Evolutionary conservation across 2,888 invertebrate genomes (phyloP), one percentile per base, ranked within the genome.

Genomic region (Coleophora deauratella): DNA sequence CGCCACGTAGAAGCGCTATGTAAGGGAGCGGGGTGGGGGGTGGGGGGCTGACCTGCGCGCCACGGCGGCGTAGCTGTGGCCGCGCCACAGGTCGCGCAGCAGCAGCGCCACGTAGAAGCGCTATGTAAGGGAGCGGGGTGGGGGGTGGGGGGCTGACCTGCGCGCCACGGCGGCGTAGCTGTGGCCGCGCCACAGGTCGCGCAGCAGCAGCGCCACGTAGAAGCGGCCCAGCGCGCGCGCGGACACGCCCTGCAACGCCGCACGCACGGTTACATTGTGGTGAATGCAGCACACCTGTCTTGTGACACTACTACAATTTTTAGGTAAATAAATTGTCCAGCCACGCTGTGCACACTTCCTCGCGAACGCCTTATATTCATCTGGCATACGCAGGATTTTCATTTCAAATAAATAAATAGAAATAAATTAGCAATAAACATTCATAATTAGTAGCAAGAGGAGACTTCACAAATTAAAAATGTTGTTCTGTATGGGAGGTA

Each of bases 21-120:
- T 57, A n/a, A 92, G 86, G 33, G 66, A 70, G 54, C 88, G 86
- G 0, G 90, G 72, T 7, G 91, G 78, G 54, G n/a, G n/a, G n/a
- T n/a, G n/a, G n/a, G n/a, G 6, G 28, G 57, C 72, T 64, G 41
- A 85, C 75, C 91, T 93, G 32, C 89, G 87, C 0, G 96, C 91
- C 0, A 95, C 91, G 14, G 21, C 3, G 71, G 0, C 91, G 87
- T 54, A 87, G 68, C 46, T 91, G n/a, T n/a, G n/a, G n/a, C n/a
- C 89, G 46, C 90, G 89, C 89, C 93, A 91, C 14, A 95, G 74
- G 52, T 96, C 94, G 55, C 92, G 88, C 46, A 98, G 76, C 81
- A 98, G 93, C 47, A 98, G 71, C 7, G 97, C 94, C 44, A 95
- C 77, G 70, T 95, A 98, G 74, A 98, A 93, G 38, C 97, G 89